phyloP scores from a whole-genome alignment of 2,113 vertebrate genomes.

The Craseonycteris thonglongyai region DNA sequence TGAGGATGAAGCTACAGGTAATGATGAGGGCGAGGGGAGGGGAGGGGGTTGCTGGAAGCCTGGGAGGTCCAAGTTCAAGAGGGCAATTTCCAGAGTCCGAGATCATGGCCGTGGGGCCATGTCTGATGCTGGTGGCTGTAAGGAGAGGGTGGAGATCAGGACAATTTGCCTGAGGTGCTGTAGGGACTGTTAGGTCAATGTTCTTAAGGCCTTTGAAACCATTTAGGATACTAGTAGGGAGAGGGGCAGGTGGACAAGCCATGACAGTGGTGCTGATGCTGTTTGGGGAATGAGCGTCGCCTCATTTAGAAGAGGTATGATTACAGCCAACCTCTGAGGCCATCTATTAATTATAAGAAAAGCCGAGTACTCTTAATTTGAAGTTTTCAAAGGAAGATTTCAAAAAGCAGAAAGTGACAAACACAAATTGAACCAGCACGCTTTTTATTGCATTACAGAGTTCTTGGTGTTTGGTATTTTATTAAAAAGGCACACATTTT shows the following conservation, averaged over 20 bases:
- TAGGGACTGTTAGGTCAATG: background rate
- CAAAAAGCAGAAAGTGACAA: conserved; percentile 8
- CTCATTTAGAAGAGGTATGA: background rate
- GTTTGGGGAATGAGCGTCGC: background rate
- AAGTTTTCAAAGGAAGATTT: conserved; percentile 28
- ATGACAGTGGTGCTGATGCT: background rate
- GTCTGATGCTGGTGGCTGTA: background rate
- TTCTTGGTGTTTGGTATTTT: conserved; percentile 16
- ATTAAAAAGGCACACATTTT: background rate
- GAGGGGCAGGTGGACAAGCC: background rate
- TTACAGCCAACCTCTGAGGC: background rate
- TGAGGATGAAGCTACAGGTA: background rate
- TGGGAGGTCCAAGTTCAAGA: background rate
- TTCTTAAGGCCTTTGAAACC: background rate
- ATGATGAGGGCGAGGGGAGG: too few species aligned
- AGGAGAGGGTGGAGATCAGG: background rate
- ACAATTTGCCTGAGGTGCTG: background rate
- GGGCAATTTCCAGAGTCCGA: background rate
- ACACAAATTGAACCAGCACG: background rate
- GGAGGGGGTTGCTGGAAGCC: background rate
- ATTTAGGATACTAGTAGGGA: background rate
- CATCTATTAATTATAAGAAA: background rate
- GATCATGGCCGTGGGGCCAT: background rate
- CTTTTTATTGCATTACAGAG: background rate
- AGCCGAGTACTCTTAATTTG: background rate